A percentile compares a stretch with the other conserved stretches of the same genome.
Evolutionary conservation across 2,797 vertebrate species (phyloP).

Genomic region (Artibeus lituratus): DNA sequence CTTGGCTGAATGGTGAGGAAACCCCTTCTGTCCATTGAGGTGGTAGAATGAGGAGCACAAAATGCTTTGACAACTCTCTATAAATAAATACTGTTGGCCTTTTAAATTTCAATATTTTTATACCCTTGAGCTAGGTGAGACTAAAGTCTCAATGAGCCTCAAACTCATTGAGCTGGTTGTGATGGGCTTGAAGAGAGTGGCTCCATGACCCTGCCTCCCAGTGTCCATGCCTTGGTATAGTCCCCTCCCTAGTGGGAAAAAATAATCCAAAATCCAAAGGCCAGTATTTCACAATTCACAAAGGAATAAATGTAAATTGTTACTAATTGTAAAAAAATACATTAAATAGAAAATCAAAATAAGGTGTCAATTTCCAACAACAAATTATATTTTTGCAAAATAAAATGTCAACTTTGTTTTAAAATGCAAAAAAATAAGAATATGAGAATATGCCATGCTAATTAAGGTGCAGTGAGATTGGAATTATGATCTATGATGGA

Average conservation of each 20-base stretch:
- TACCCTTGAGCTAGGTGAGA: background rate
- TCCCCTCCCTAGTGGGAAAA: background rate
- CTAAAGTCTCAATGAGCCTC: background rate
- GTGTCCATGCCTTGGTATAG: background rate
- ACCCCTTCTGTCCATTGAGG: background rate
- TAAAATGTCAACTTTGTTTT: background rate
- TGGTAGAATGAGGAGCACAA: background rate
- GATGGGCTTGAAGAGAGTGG: background rate
- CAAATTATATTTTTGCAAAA: background rate
- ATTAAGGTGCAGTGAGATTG: background rate
- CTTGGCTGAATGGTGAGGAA: background rate
- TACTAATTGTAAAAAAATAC: background rate
- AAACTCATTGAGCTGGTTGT: background rate
- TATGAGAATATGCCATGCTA: background rate
- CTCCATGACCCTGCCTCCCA: background rate
- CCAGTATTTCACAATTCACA: background rate
- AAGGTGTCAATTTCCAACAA: background rate
- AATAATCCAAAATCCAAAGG: background rate
- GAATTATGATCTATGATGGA: background rate
- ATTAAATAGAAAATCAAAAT: background rate
- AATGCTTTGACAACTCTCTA: background rate
- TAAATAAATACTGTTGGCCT: background rate
- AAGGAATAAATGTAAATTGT: background rate
- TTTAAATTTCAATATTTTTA: background rate
- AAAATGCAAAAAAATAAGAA: background rate